Conservation (phyloP, 2,113 vertebrate genomes). For the Neoarius graeffei region DNA sequence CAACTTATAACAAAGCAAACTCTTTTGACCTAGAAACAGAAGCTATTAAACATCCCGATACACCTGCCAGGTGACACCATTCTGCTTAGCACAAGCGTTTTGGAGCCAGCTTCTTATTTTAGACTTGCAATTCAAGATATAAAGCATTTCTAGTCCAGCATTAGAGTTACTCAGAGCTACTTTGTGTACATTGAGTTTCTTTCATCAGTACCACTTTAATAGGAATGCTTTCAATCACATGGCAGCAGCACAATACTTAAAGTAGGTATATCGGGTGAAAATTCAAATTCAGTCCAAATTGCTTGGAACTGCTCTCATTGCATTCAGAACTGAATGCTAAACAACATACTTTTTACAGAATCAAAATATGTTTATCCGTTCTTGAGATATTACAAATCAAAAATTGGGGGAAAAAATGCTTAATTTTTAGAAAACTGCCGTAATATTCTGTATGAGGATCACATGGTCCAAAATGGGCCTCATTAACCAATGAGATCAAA, state of each 20-base stretch:
- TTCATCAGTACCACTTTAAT: neutral
- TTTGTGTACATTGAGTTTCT: neutral
- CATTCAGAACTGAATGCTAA: no score
- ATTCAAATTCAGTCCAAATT: no score
- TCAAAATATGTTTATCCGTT: no score
- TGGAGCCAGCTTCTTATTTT: constrained; percentile 22
- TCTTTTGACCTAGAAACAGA: constrained; percentile 23
- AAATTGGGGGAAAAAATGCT: no score
- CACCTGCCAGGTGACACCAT: constrained; percentile 26
- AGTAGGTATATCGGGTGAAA: no score
- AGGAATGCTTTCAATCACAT: constrained; percentile 34
- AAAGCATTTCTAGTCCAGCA: neutral
- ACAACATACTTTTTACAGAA: no score
- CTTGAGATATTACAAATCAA: no score
- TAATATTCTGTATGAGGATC: no score
- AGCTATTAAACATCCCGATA: constrained; percentile 11
- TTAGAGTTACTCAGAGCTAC: neutral
- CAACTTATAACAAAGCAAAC: neutral
- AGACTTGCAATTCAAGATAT: constrained; percentile 9
- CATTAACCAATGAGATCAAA: no score
- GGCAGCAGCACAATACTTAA: neutral
- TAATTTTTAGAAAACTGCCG: no score
- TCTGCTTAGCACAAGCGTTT: constrained; percentile 20
- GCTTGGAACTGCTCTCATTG: no score
- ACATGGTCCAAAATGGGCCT: no score